Evolutionary conservation across 2,797 vertebrate genomes (phyloP), one percentile per base, ranked within the genome.

Genomic region (Varecia variegata): DNA sequence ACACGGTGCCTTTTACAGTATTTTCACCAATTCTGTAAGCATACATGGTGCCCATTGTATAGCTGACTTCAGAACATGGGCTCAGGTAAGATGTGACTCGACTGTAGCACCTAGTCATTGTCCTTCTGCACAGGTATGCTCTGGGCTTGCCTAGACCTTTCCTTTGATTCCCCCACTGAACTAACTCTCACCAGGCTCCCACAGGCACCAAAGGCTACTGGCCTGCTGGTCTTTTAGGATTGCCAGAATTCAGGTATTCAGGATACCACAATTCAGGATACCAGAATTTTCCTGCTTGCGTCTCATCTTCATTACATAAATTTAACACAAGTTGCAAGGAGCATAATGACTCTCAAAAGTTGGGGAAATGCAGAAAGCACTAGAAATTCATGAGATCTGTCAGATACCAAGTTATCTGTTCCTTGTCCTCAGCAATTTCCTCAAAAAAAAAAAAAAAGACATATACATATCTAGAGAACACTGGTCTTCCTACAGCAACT

Each of bases 401-500:
- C 85, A n/a, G 93, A 65, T 52, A 58, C 70, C 67, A 65, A 85
- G 68, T 65, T 52, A 67, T 76, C 54, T 43, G 32, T 32, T 85
- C 25, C 58, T 84, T 32, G 50, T 21, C 54, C 56, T 52, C 56
- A 60, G 70, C 50, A 74, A 54, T 11, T 58, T 50, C 74, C 58
- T 82, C 23, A 50, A 71, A 81, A 65, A 25, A 23, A 32, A 62
- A 1, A 40, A 38, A 35, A 12, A 45, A 73, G 60, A 67, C 15
- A 30, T 23, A 47, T 68, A 47, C 27, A 32, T 68, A 81, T 80
- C 85, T 95, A 62, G 70, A 71, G 77, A 85, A 81, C 38, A 21
- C 12, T 56, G 54, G 43, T 71, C 65, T 85, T 94, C 71, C 90
- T 80, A 77, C 32, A 70, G 67, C 47, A 21, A 70, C 94, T 94